phyloP scores from a whole-genome alignment of 1,140 invertebrate species.

The Bombus fervidus region DNA sequence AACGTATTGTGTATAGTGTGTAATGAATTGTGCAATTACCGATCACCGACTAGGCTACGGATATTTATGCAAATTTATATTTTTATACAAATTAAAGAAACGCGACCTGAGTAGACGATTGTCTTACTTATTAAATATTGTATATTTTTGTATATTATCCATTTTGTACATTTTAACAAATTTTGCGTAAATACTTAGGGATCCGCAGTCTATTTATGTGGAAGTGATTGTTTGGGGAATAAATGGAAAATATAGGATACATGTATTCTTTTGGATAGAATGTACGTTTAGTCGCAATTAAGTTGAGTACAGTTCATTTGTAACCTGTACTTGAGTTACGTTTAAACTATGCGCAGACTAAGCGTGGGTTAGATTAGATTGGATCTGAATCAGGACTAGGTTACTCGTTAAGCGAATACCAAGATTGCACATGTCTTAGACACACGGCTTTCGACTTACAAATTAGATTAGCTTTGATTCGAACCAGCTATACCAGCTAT shows the following conservation, averaged over 20 bases:
- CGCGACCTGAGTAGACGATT: too few relatives aligned
- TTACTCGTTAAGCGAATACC: slow-evolving; percentile 17
- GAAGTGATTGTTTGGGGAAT: too few relatives aligned
- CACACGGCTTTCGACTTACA: neutral
- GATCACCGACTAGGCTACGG: neutral
- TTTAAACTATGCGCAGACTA: slow-evolving; percentile 2
- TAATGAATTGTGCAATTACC: neutral
- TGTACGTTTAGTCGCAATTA: neutral
- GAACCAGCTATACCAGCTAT: neutral
- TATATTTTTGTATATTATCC: too few relatives aligned
- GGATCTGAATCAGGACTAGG: slow-evolving; percentile 5
- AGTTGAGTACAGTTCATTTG: neutral
- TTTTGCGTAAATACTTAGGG: too few relatives aligned
- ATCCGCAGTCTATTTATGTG: too few relatives aligned
- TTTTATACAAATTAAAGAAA: too few relatives aligned
- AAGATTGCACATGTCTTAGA: slow-evolving; percentile 6
- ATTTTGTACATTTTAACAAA: too few relatives aligned
- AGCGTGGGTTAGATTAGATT: slow-evolving; percentile 19
- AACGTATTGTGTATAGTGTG: neutral
- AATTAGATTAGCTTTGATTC: neutral
- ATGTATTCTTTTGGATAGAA: neutral
- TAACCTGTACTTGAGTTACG: neutral
- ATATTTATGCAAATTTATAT: neutral
- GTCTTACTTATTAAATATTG: too few relatives aligned
- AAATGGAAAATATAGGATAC: too few relatives aligned